Evolutionary conservation across 23 tunicate species (phyloP), one percentile per base, ranked within the genome.

Genomic region (Pegea sp.): DNA sequence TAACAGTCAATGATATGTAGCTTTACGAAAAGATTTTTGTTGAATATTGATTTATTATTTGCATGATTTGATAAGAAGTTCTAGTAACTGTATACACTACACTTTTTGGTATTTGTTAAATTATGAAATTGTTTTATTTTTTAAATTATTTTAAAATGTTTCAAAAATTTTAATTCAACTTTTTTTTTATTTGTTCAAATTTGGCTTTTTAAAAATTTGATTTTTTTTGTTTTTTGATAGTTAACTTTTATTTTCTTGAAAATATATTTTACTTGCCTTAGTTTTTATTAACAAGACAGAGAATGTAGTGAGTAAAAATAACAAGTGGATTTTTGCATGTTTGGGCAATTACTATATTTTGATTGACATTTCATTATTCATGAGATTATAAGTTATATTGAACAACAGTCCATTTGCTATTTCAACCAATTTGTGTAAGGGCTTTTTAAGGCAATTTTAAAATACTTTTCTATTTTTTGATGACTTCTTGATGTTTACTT

Each of bases 251-350:
- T 25, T 21, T 24, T 46, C 3, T 21, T 21, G 22, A 25, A 3
- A 21, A 25, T 25, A 21, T 21, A 46, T 25, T 46, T 46, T 46
- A 25, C 23, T 46, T 46, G 51, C 23, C 23, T 3, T 21, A 3
- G 51, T 46, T 46, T 2, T 46, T 46, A 25, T 46, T 24, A 46
- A 46, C 22, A 2, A 2, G 28, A 8, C 26, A 52, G 26, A 22
- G 28, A 52, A 26, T 52, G 56, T 31, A 52, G 56, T 52, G 26
- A 8, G 26, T 31, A 52, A 52, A 26, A 26, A 26, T 21, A 22
- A 6, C 11, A 3, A 52, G 56, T 52, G 28, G 28, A 26, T 11
- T 38, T 8, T 8, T 8, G 56, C 56, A 52, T 52, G 56, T 52
- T 52, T 4, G 26, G 28, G 28, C 28, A 31, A 30, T 21, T 8